Evolutionary conservation across 2,888 invertebrate genomes (phyloP), one percentile per base, ranked within the genome.

Genomic region (Laspeyria flexula): DNA sequence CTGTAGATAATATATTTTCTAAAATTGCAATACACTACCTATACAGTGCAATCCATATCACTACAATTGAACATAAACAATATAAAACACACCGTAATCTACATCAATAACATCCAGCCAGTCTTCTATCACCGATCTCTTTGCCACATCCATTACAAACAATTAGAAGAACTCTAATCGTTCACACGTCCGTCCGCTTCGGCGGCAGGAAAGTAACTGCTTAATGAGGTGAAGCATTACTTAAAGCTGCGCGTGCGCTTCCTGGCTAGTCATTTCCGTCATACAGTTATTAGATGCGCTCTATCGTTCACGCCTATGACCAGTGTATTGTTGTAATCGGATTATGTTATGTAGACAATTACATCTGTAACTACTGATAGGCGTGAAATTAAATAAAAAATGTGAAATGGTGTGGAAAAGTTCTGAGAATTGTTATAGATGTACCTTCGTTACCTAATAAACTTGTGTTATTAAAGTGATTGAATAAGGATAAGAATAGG

Each of bases 271-370:
- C 65, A 73, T 64, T 81, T 85, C 79, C 81, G 83, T 65, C 70
- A 68, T 73, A 57, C 47, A 55, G 58, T 64, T 68, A 83, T 85
- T 86, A 77, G 84, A 74, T 75, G 68, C 83, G 83, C 76, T 72
- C 69, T 61, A 72, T 69, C 78, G 77, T 73, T 73, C 77, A 77
- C 57, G 60, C 57, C 38, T 58, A 48, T 45, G 50, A 37, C n/a
- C 37, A 23, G 50, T 56, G 57, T 16, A 15, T 41, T 29, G 23
- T 4, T 15, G 11, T 35, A 30, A 50, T 46, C 7, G 37, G 13
- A 37, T 44, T 31, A 16, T 9, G 9, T 48, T 34, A 27, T 38
- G 16, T n/a, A 13, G 3, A 16, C 35, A 23, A 25, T 16, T 42
- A n/a, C 23, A 23, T 21, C 1, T 11, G 6, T 11, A 21, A 3